Conservation (phyloP, 2,888 invertebrate genomes). For the Temnothorax rugatulus region DNA sequence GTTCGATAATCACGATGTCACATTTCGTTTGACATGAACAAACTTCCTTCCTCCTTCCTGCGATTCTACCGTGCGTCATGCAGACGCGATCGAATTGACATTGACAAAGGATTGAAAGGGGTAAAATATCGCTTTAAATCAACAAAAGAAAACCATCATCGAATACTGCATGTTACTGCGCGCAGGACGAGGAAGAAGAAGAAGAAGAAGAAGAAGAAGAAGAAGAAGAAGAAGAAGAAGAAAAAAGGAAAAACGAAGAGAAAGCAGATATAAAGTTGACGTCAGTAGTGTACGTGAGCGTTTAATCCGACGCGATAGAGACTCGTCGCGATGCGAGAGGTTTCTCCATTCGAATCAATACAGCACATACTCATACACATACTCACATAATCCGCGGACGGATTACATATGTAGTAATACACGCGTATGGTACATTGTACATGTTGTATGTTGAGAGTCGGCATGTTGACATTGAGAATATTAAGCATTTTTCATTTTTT, state of each 20-base stretch:
- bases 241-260: conserved; percentile 39
- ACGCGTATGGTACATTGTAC: conserved; percentile 33
- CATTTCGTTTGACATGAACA: background rate
- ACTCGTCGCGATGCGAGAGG: conserved; percentile 80
- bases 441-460: conserved; percentile 51
- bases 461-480: conserved; percentile 18
- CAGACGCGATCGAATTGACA: background rate
- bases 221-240: background rate
- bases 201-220: background rate
- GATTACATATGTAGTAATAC: conserved; percentile 62
- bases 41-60: background rate
- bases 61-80: background rate
- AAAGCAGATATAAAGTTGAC: conserved; percentile 64
- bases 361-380: conserved; percentile 76
- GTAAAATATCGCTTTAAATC: background rate
- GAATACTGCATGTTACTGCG: conserved; percentile 1
- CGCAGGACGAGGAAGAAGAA: conserved; percentile 4
- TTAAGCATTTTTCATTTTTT: background rate
- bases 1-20: background rate
- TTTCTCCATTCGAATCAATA: conserved; percentile 84
- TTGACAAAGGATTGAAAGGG: background rate
- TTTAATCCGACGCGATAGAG: conserved; percentile 81
- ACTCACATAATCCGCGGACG: conserved; percentile 40
- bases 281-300: conserved; percentile 76
- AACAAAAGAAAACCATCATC: background rate